These are phyloP conservation scores for Fragum whitleyi DNA, from an alignment of 2,888 invertebrate genomes.

Conservation along the genomic window DNA sequence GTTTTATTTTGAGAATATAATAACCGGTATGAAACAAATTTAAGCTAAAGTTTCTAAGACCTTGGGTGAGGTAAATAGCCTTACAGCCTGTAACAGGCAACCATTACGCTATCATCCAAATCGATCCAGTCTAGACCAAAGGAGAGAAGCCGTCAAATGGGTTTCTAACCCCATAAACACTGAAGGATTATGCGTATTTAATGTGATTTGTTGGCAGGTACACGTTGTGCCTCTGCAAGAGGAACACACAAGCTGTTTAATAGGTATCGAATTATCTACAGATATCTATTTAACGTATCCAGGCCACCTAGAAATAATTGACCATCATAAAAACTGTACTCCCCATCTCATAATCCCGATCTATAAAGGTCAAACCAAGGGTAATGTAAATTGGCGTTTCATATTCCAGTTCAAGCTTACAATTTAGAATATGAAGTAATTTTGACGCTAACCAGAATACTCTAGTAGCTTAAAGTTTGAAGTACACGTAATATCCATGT, in stretches of 20 bases:
- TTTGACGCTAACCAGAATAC: no score
- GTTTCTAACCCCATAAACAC: neutral
- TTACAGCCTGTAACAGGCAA: no score
- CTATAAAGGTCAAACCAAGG: neutral
- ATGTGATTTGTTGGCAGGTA: slow-evolving; percentile 4
- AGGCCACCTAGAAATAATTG: slow-evolving; percentile 1
- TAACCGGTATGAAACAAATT: no score
- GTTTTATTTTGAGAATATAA: no score
- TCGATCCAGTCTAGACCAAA: no score
- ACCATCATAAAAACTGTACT: neutral
- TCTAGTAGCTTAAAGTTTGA: no score
- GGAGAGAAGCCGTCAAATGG: neutral
- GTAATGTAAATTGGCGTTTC: neutral
- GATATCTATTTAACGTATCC: neutral
- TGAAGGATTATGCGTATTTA: neutral
- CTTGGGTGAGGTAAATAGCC: no score
- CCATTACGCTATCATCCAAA: no score
- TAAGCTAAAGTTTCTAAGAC: no score
- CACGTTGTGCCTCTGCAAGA: neutral
- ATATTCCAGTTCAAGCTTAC: neutral
- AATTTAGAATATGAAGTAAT: no score
- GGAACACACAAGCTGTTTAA: slow-evolving; percentile 4
- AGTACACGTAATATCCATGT: no score
- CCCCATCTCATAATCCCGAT: neutral
- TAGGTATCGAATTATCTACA: neutral